Base-by-base conservation (phyloP, 92 coral and sea anemone species). In the Chrysogorgia sp. region DNA sequence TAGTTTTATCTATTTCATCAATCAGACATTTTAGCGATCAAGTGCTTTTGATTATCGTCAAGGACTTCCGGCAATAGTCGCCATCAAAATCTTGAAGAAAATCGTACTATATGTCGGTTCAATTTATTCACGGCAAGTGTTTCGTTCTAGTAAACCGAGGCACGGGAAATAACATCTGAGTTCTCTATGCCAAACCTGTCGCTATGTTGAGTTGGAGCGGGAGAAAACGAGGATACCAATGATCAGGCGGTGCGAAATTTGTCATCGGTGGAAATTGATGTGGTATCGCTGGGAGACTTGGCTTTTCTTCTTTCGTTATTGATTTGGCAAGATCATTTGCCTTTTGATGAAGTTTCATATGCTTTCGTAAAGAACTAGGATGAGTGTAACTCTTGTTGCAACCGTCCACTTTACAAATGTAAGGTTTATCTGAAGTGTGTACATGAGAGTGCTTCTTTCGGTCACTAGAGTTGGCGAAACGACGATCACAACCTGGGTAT, bases 371-470 rank as follows among this genome's bases (percentile, higher is more conserved):
- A 37, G 99, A 96, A 69, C 97, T 91, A 19, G 99, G 99, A 61
- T 96, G 99, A 10, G 99, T 96, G 63, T 96, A 96, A 61, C 99
- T 96, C 80, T 96, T 96, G 82, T 92, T 96, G 66, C 99, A 96
- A 41, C 99, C 99, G 17, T 96, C 99, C 0, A 96, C 89, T 65
- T 96, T 96, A 87, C 99, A 96, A 79, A 96, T 96, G 88, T 96
- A 96, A 10, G 99, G 99, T 76, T 96, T 96, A 71, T 96, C 99
- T 63, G 99, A 96, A 47, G 99, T 96, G 45, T 96, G 99, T 31
- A 96, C 99, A 53, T 96, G 99, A 52, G 99, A 96, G 12, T 96
- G 99, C 80, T 96, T 96, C 88, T 96, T 96, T 76, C 99, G 90
- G 70, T 96, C 99, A 82, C 99, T 96, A 59, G 99, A 96, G 82